Evolutionary conservation across 1,140 invertebrate genomes (phyloP), one percentile per base, ranked within the genome.

Genomic region (Octopus bimaculoides): DNA sequence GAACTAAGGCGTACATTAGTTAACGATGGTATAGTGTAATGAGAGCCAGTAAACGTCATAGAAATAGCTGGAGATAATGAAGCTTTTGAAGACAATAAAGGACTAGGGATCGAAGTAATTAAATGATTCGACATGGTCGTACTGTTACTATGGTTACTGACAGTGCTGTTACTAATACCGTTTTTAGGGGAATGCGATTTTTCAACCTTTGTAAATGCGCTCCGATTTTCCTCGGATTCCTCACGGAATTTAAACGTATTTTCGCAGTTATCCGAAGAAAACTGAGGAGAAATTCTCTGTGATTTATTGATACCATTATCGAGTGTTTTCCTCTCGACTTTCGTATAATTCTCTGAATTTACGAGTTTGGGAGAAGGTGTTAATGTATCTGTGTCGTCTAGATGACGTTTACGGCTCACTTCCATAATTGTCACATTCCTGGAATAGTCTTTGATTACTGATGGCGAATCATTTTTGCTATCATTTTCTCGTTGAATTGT

Each of bases 141-240:
- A 17, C 66, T 71, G 66, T 14, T 71, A 17, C 14, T 71, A 20
- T 71, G 66, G 6, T 20, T 20, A 71, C 14, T 71, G 26, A 14
- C 66, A 5, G 66, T 10, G 4, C 66, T 20, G 66, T 71, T 71
- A 14, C 4, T 71, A 6, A 20, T 17, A 71, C 66, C 26, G 14
- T 20, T 71, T 41, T 55, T 74, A 52, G 77, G 53, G 7, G 71
- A 78, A 54, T 61, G 53, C 12, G 79, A 82, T 78, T 84, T 86
- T 80, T 87, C 86, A 52, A 89, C 86, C 83, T 89, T 89, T 77
- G 85, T 83, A 77, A 89, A 89, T 8, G 88, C 88, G 82, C 88
- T 89, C 17, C 78, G 71, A 66, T 81, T 77, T 17, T 82, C 81
- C n/a, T 77, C 20, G 5, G 20, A 14, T 10, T 61, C 56, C 66